Percentiles rank a stretch among this genome's conserved stretches.
phyloP scores from a whole-genome alignment of 2,888 invertebrate genomes.

The Pelosia muscerda region DNA sequence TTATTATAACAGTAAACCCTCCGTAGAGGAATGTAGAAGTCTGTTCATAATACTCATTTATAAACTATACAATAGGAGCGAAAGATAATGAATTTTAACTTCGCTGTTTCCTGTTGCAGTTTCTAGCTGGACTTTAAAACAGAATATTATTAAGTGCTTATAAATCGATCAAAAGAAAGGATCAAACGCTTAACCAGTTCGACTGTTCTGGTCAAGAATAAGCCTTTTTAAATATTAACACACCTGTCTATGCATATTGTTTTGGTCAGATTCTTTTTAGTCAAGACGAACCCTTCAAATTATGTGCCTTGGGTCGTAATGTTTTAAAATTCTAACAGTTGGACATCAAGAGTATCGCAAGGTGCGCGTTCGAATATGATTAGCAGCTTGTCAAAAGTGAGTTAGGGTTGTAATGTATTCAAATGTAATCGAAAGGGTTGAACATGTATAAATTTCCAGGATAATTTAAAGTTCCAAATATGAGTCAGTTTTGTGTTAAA shows the following conservation, averaged over 20 bases:
- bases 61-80: too few relatives aligned
- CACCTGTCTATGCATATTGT: conserved; percentile 65
- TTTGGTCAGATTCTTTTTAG: conserved; percentile 75
- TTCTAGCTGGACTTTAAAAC: neutral
- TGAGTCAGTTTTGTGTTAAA: conserved; percentile 37
- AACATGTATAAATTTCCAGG: conserved; percentile 51
- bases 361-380: conserved; percentile 85
- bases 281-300: conserved; percentile 67
- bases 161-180: conserved; percentile 10
- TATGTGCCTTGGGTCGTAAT: conserved; percentile 70
- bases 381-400: conserved; percentile 86
- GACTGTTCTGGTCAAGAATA: conserved; percentile 16
- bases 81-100: neutral
- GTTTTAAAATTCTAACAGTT: conserved; percentile 80
- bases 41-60: neutral
- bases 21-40: neutral
- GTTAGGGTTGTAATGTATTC: conserved; percentile 80
- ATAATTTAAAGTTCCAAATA: conserved; percentile 33
- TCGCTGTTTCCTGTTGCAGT: neutral
- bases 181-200: conserved; percentile 6
- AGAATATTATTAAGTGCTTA: neutral
- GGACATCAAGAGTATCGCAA: conserved; percentile 75
- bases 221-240: conserved; percentile 38
- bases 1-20: neutral
- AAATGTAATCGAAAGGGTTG: conserved; percentile 80